Evolutionary conservation across 2,113 vertebrate species (phyloP), one percentile per base, ranked within the genome.

Genomic region (Dendrocopos noguchii): DNA sequence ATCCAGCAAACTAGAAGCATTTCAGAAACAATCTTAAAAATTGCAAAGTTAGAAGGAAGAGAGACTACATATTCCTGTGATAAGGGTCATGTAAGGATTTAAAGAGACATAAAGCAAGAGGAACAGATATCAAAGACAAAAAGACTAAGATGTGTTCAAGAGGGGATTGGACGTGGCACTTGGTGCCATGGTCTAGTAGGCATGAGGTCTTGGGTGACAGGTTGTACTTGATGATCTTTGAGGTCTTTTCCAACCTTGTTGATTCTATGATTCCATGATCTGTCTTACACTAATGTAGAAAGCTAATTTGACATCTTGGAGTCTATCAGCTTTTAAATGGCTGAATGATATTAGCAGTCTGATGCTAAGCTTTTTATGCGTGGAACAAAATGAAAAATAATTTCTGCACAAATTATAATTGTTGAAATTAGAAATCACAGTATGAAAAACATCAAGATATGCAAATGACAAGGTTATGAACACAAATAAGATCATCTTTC

Each of bases 1-100:
- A 17, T 2, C 2, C 0, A 61, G 46, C 5, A 33, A n/a, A 72
- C 19, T 0, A 0, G 21, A 89, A 81, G 2, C 8, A 71, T 36
- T 66, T 71, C 55, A 84, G 31, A 87, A 76, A 53, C 0, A 65
- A 5, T 80, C 9, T 57, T 66, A 68, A 76, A 89, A 84, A 71
- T 28, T 7, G 18, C 6, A 11, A 31, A 63, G 3, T 12, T 52
- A 67, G 9, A 87, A 46, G 3, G 19, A 59, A 59, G 83, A 88
- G 44, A 46, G 44, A 46, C 15, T 46, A 46, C 44, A 68, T 79
- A 36, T 61, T 78, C 15, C 4, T 57, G 25, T 29, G 4, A 39
- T 50, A 65, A 59, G 8, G 5, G 5, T 1, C 8, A 42, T 16
- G 20, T 16, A 46, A 64, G 2, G 1, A 46, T 80, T 80, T 63